Evolutionary conservation across 2,797 vertebrate genomes (phyloP), one percentile per base, ranked within the genome.

Genomic region (Coccyzus lansbergi): DNA sequence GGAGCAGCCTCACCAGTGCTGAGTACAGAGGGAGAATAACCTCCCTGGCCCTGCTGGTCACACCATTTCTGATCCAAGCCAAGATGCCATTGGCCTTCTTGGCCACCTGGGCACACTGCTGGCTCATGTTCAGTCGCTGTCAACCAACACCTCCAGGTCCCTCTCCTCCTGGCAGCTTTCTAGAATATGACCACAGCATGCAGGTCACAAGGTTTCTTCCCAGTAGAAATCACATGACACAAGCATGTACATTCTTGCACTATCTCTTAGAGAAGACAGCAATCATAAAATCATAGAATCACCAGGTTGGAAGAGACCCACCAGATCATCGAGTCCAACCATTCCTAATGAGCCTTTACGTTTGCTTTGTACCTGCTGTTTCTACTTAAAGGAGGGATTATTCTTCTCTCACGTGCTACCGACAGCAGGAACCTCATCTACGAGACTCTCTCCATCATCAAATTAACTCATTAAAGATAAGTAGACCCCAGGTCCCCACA

Each of bases 361-460:
- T 82, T 94, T 90, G 40, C 12, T 81, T 89, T 89, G 78, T n/a
- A 87, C 68, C 68, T 83, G 51, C 34, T 80, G 64, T 42, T 87
- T 71, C 49, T 48, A 77, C 72, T 40, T 52, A 63, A 19, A 83
- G 51, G 60, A 83, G 17, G 14, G 40, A 15, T 75, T 69, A 56
- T 12, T 62, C 22, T 81, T 36, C 31, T 77, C 29, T 87, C 40
- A 68, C 33, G 42, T 52, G 26, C 12, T 83, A 65, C 24, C 84
- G 76, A 88, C 71, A 85, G 68, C 60, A 91, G 58, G 51, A 87
- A 64, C 17, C 20, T 87, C 70, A 68, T 29, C 42, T 80, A 34
- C 4, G 6, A 93, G 31, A 51, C 28, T 52, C 22, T 67, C 46
- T 46, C 51, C 21, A 78, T 21, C 15, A 49, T 44, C 26, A 6